Evolutionary conservation across 2,113 vertebrate genomes (phyloP).

Genomic region (Typhlomys cinereus): DNA sequence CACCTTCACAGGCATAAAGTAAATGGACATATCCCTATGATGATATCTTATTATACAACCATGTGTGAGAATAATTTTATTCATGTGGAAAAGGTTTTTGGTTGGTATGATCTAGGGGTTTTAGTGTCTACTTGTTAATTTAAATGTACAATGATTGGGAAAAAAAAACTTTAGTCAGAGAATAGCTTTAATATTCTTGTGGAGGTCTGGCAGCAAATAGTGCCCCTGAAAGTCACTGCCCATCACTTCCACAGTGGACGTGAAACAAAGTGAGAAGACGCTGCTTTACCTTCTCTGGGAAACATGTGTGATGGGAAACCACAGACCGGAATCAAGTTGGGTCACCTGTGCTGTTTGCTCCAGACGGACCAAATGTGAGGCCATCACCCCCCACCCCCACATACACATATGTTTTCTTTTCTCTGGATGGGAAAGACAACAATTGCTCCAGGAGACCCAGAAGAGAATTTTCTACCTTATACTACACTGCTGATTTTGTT

Average conservation of each 20-base stretch:
- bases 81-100: not conserved
- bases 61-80: constrained; percentile 18
- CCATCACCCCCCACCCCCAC: constrained; percentile 36
- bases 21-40: not conserved
- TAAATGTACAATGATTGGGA: constrained; percentile 37
- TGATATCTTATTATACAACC: constrained; percentile 24
- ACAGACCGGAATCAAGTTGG: constrained; percentile 36
- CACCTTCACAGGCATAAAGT: not conserved
- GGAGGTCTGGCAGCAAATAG: constrained; percentile 34
- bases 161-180: constrained; percentile 60
- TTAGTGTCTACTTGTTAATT: constrained; percentile 6
- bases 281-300: constrained; percentile 74
- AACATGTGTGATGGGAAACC: constrained; percentile 49
- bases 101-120: not conserved
- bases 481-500: not conserved
- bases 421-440: constrained; percentile 47
- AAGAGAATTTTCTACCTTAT: not conserved
- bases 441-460: not conserved
- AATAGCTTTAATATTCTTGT: constrained; percentile 21
- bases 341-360: constrained; percentile 73
- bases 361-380: constrained; percentile 46
- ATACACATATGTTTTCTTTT: not conserved
- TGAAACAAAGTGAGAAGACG: constrained; percentile 70
- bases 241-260: constrained; percentile 45
- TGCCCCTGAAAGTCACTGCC: constrained; percentile 21